These are phyloP conservation scores for Ruditapes philippinarum DNA, from an alignment of 1,140 invertebrate species.

Conservation along the genomic window DNA sequence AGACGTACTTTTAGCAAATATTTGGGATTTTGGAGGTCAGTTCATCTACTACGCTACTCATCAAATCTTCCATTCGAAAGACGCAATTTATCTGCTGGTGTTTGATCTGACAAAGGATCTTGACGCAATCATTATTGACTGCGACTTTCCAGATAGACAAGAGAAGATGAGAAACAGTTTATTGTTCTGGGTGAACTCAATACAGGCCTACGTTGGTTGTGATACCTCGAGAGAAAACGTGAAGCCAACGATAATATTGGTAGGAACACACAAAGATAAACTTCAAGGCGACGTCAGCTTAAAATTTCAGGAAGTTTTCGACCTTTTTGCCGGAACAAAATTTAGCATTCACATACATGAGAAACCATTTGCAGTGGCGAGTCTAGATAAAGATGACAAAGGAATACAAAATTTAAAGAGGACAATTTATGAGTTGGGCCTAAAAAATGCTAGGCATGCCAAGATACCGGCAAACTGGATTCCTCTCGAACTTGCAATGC, in stretches of 20 bases:
- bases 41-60: not conserved
- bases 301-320: not conserved
- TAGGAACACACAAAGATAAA: not conserved
- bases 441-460: too few relatives aligned
- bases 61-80: not conserved
- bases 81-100: not conserved
- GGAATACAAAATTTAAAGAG: not conserved
- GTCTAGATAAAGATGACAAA: not conserved
- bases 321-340: not conserved
- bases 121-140: not conserved
- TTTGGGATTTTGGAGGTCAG: conserved; percentile 3
- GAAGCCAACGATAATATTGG: not conserved
- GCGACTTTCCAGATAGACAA: not conserved
- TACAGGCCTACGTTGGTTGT: not conserved
- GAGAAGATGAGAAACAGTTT: conserved; percentile 3
- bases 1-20: not conserved
- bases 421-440: not conserved
- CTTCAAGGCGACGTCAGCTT: not conserved
- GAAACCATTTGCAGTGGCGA: not conserved
- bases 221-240: not conserved
- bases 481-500: too few relatives aligned
- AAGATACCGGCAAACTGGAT: too few relatives aligned
- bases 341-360: not conserved
- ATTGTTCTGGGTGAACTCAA: not conserved
- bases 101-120: not conserved